Percentiles rank a stretch among this genome's conserved stretches.
phyloP scores from a whole-genome alignment of 2,797 vertebrate genomes.

The Capromys pilorides region DNA sequence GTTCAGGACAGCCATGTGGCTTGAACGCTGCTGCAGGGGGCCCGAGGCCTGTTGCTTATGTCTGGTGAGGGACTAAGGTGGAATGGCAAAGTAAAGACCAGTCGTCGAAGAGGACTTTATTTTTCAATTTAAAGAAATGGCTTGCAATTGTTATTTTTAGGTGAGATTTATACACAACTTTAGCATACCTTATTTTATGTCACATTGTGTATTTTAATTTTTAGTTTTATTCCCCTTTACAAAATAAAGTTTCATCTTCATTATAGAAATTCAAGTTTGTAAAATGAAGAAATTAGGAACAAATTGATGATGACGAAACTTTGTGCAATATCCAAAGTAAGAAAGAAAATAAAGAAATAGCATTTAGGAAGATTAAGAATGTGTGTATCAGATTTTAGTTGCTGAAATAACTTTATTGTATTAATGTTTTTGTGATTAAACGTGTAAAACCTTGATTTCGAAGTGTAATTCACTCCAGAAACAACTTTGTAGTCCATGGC shows the following conservation, averaged over 20 bases:
- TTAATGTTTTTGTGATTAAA: constrained; percentile 25
- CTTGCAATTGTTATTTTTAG: constrained; percentile 5
- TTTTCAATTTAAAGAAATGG: background rate
- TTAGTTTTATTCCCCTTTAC: background rate
- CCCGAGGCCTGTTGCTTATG: constrained; percentile 53
- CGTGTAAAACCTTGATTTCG: background rate
- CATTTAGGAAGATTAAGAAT: constrained; percentile 23
- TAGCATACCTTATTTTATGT: constrained; percentile 30
- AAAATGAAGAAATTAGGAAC: constrained; percentile 14
- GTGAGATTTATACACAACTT: background rate
- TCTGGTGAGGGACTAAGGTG: background rate
- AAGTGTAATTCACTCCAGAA: background rate
- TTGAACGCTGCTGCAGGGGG: constrained; percentile 41
- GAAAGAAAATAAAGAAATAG: constrained; percentile 31
- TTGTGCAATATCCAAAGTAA: background rate
- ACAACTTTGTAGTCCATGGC: background rate
- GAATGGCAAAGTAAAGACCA: background rate
- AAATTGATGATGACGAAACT: background rate
- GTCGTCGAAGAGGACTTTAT: background rate
- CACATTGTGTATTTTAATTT: background rate
- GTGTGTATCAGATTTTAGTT: background rate
- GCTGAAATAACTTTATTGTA: background rate
- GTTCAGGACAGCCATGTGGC: background rate
- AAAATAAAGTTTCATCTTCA: background rate
- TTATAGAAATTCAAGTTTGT: constrained; percentile 17